Conservation (phyloP, 2,888 invertebrate species). For the Drosophila yooni region DNA sequence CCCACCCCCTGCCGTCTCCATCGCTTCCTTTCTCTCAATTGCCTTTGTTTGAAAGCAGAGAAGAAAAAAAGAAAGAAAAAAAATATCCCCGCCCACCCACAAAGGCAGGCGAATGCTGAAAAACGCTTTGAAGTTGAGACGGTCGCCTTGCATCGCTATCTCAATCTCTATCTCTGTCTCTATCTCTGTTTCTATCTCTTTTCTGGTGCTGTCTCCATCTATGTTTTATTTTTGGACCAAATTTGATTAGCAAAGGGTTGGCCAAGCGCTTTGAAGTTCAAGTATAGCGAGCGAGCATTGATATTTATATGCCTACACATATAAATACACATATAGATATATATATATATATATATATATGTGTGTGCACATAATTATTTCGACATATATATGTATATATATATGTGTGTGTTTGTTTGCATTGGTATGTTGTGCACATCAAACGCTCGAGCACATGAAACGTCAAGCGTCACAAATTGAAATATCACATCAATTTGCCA, state of each 20-base stretch:
- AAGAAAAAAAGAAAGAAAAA: neutral
- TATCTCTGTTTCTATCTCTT: slow-evolving; percentile 11
- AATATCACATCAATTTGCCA: slow-evolving; percentile 77
- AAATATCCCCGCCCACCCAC: slow-evolving; percentile 27
- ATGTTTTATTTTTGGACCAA: slow-evolving; percentile 68
- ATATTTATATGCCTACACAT: slow-evolving; percentile 44
- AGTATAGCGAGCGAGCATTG: slow-evolving; percentile 63
- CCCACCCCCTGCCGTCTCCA: neutral
- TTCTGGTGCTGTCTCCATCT: slow-evolving; percentile 7
- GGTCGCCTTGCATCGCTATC: slow-evolving; percentile 33
- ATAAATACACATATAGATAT: neutral
- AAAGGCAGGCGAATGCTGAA: slow-evolving; percentile 10
- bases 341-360: slow-evolving; percentile 1
- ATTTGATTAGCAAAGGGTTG: slow-evolving; percentile 77
- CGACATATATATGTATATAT: neutral
- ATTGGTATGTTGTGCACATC: slow-evolving; percentile 17
- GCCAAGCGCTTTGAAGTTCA: slow-evolving; percentile 72
- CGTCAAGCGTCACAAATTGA: slow-evolving; percentile 73
- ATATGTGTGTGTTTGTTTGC: neutral
- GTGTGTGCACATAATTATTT: slow-evolving; percentile 9
- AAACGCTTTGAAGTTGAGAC: slow-evolving; percentile 68
- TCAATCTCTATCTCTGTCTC: slow-evolving; percentile 7
- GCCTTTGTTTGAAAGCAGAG: slow-evolving; percentile 57
- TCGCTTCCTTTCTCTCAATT: slow-evolving; percentile 51
- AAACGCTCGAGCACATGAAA: slow-evolving; percentile 46